Conservation (phyloP, 2,113 vertebrate species). For the Eclectus roratus region DNA sequence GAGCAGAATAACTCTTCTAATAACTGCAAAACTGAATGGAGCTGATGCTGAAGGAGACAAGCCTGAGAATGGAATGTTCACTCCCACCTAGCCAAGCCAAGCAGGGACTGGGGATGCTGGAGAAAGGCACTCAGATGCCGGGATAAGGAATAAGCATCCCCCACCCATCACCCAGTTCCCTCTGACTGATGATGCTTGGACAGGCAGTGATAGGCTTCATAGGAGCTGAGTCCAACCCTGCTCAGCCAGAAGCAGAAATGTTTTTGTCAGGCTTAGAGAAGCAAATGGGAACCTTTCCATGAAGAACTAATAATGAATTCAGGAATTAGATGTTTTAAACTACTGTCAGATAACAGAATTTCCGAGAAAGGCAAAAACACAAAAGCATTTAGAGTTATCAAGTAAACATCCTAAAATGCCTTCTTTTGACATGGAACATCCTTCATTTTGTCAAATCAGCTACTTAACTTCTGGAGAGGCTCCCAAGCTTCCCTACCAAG, state of each 20-base stretch:
- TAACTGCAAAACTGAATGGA: background rate
- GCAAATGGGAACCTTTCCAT: background rate
- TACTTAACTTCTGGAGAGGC: slow-evolving; percentile 40
- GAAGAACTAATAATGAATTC: background rate
- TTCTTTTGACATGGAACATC: background rate
- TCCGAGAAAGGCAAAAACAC: background rate
- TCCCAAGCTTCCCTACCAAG: slow-evolving; percentile 22
- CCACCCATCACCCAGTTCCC: background rate
- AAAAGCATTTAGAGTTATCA: background rate
- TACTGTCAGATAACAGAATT: background rate
- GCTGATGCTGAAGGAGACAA: background rate
- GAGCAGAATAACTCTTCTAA: background rate
- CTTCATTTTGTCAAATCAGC: slow-evolving; percentile 15
- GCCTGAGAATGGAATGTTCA: background rate
- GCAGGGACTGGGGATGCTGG: background rate
- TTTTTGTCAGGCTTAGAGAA: background rate
- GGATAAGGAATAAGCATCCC: background rate
- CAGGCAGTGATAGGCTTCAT: background rate
- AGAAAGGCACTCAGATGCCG: background rate
- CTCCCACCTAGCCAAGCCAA: background rate
- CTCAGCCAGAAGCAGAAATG: background rate
- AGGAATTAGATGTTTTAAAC: background rate
- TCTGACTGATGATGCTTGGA: background rate
- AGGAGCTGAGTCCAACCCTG: background rate
- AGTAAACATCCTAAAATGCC: background rate